Percentiles rank a stretch among this genome's conserved stretches.
phyloP scores from a whole-genome alignment of 1,140 invertebrate genomes.

The Aphelenchoides avenae region DNA sequence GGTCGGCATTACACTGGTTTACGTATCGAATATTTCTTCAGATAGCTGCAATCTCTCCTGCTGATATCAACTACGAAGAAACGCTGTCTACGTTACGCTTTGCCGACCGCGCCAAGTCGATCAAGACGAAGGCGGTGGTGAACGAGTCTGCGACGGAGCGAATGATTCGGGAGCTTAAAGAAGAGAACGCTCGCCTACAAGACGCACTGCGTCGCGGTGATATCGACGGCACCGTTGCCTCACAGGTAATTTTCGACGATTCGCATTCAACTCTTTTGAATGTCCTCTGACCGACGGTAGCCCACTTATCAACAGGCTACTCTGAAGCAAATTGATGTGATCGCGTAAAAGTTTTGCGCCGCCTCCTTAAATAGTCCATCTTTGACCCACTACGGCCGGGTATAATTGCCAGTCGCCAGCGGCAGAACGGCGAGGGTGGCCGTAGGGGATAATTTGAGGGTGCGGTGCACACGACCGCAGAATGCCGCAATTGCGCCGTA shows the following conservation, averaged over 20 bases:
- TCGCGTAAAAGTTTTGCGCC: no score
- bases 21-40: slow-evolving; percentile 51
- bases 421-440: no score
- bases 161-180: slow-evolving; percentile 66
- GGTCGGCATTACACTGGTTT: slow-evolving; percentile 59
- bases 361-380: no score
- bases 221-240: slow-evolving; percentile 54
- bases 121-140: slow-evolving; percentile 65
- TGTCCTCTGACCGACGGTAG: no score
- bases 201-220: slow-evolving; percentile 52
- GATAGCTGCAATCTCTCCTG: slow-evolving; percentile 68
- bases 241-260: slow-evolving; percentile 6
- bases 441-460: no score
- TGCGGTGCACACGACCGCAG: no score
- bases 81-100: slow-evolving; percentile 67
- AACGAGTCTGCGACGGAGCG: slow-evolving; percentile 67
- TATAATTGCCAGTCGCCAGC: no score
- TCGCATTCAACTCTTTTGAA: slow-evolving; percentile 1
- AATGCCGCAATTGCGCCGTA: no score
- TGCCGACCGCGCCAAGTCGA: slow-evolving; percentile 67
- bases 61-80: slow-evolving; percentile 69
- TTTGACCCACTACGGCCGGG: no score
- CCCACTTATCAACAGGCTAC: no score
- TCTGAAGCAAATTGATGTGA: no score
- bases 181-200: slow-evolving; percentile 66